Evolutionary conservation across 2,797 vertebrate genomes (phyloP).

Genomic region (Hyperoplus lanceolatus): DNA sequence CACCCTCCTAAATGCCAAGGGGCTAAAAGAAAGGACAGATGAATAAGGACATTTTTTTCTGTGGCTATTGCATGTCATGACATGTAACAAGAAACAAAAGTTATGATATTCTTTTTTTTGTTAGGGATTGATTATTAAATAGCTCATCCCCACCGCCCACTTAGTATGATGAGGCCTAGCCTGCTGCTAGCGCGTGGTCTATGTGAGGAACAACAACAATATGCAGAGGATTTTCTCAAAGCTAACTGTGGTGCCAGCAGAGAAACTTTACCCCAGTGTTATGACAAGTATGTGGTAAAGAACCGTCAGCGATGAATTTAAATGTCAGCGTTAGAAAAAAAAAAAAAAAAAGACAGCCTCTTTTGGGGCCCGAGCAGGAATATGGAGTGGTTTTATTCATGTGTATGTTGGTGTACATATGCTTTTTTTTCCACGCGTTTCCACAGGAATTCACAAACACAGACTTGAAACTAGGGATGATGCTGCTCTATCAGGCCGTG

Average conservation of each 20-base stretch:
- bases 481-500: constrained; percentile 70
- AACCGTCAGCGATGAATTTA: constrained; percentile 29
- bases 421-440: neutral
- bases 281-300: constrained; percentile 52
- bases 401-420: neutral
- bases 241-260: constrained; percentile 24
- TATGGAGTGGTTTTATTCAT: constrained; percentile 14
- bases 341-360: constrained; percentile 18
- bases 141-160: constrained; percentile 20
- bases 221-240: constrained; percentile 15
- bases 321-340: constrained; percentile 28
- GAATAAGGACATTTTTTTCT: neutral
- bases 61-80: neutral
- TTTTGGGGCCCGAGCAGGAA: constrained; percentile 27
- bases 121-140: constrained; percentile 5
- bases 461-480: constrained; percentile 72
- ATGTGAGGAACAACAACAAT: constrained; percentile 49
- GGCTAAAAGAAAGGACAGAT: neutral
- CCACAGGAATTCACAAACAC: constrained; percentile 66
- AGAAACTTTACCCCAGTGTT: constrained; percentile 13
- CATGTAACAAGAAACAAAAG: constrained; percentile 4
- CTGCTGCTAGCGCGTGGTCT: constrained; percentile 8
- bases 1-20: neutral
- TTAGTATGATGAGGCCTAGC: neutral
- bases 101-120: constrained; percentile 13